Percentiles rank a stretch among this genome's conserved stretches.
Conservation (phyloP, 35 echinoderm and acorn worm species). For the Strongylocentrotus purpuratus region DNA sequence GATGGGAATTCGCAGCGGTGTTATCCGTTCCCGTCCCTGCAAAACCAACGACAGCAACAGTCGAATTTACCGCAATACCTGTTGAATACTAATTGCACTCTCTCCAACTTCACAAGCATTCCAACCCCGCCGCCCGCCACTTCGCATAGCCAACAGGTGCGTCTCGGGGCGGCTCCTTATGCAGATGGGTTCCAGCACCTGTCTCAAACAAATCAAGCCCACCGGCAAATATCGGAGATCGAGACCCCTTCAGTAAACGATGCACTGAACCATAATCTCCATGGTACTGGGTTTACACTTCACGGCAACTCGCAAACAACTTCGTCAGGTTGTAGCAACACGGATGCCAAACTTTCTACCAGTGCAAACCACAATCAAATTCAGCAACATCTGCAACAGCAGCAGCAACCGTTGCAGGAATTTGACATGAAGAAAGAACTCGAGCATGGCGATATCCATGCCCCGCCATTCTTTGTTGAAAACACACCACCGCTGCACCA, state of each 20-base stretch:
- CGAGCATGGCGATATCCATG: neutral
- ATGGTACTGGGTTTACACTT: neutral
- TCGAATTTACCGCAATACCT: neutral
- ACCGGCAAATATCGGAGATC: neutral
- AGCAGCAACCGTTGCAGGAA: neutral
- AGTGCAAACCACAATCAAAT: neutral
- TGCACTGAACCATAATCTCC: neutral
- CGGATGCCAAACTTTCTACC: neutral
- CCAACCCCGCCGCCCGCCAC: slow-evolving; percentile 7
- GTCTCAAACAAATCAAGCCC: neutral
- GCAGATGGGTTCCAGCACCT: neutral
- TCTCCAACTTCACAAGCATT: slow-evolving; percentile 10
- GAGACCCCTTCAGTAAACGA: neutral
- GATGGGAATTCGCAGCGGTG: neutral
- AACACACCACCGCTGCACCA: neutral
- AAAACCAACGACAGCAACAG: neutral
- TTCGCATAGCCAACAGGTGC: neutral
- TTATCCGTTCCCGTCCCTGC: neutral
- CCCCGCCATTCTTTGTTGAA: neutral
- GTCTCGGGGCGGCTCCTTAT: neutral
- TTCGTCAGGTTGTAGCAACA: neutral
- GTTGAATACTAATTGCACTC: neutral
- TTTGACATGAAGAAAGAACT: slow-evolving; percentile 16
- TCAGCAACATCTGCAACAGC: neutral
- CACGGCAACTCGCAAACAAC: neutral